A percentile compares a stretch with the other conserved stretches of the same genome.
phyloP scores from a whole-genome alignment of 2,797 vertebrate genomes.

The Caiman crocodilus region DNA sequence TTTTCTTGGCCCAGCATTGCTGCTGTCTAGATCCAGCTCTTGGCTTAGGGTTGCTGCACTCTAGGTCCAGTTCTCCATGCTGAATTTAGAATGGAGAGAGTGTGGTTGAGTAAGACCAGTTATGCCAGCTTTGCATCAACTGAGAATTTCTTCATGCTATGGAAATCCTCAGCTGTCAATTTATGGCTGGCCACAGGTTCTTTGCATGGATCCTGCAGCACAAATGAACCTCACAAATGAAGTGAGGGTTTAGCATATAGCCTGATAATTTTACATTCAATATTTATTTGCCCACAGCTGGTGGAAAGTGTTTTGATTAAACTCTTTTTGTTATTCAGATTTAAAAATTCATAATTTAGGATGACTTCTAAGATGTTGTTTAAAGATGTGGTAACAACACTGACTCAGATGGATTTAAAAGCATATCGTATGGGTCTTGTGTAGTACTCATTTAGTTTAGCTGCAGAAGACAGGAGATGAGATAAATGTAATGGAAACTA shows the following conservation, averaged over 20 bases:
- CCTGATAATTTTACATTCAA: neutral
- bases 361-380: neutral
- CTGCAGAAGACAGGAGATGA: slow-evolving; percentile 55
- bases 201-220: neutral
- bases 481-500: slow-evolving; percentile 76
- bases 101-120: rapidly evolving
- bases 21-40: neutral
- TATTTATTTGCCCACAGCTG: neutral
- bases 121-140: neutral
- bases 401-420: neutral
- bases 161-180: neutral
- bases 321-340: neutral
- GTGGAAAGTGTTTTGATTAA: neutral
- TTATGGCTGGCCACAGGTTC: neutral
- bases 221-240: neutral
- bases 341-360: neutral
- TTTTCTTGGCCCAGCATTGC: neutral
- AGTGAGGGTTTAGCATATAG: neutral
- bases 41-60: neutral
- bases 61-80: neutral
- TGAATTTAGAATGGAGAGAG: neutral
- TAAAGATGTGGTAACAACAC: neutral
- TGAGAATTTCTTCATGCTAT: neutral
- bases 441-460: slow-evolving; percentile 32
- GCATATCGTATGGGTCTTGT: neutral